Percentiles rank a stretch among this genome's conserved stretches.
Conservation (phyloP, 1,140 invertebrate genomes). For the Euwallacea fornicatus region DNA sequence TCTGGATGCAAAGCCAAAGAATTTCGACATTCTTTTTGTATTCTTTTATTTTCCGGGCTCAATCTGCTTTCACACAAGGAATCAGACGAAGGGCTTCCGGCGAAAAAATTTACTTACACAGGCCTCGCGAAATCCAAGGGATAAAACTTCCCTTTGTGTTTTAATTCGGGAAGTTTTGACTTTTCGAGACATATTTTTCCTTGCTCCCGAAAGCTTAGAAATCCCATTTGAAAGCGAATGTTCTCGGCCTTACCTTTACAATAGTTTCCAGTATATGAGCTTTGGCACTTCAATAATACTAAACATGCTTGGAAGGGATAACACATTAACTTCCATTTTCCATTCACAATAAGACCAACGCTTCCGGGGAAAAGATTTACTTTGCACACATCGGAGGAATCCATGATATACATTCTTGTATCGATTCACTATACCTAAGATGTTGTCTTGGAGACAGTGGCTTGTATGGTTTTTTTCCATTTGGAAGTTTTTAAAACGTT, state of each 20-base stretch:
- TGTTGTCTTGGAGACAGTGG: conserved; percentile 9
- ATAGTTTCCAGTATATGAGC: too few relatives aligned
- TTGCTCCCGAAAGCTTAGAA: not conserved
- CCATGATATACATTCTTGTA: conserved; percentile 7
- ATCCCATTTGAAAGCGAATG: not conserved
- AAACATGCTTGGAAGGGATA: not conserved
- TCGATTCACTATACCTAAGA: conserved; percentile 11
- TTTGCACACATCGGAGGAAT: not conserved
- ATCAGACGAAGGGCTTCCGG: conserved; percentile 15
- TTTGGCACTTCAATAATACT: too few relatives aligned
- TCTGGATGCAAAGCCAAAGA: too few relatives aligned
- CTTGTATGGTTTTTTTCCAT: conserved; percentile 8
- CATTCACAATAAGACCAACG: not conserved
- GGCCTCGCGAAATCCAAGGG: not conserved
- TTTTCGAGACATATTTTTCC: not conserved
- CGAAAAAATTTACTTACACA: conserved; percentile 18
- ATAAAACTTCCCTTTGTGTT: conserved; percentile 2
- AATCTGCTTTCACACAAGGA: not conserved
- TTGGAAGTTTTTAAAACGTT: not conserved
- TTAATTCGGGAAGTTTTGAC: not conserved
- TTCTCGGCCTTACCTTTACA: not conserved
- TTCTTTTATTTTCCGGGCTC: conserved; percentile 1
- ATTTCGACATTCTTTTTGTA: conserved; percentile 2
- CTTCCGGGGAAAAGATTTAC: conserved; percentile 6
- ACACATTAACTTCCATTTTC: not conserved